Evolutionary conservation across 2,797 vertebrate genomes (phyloP), one percentile per base, ranked within the genome.

Genomic region (Peromyscus nudipes): DNA sequence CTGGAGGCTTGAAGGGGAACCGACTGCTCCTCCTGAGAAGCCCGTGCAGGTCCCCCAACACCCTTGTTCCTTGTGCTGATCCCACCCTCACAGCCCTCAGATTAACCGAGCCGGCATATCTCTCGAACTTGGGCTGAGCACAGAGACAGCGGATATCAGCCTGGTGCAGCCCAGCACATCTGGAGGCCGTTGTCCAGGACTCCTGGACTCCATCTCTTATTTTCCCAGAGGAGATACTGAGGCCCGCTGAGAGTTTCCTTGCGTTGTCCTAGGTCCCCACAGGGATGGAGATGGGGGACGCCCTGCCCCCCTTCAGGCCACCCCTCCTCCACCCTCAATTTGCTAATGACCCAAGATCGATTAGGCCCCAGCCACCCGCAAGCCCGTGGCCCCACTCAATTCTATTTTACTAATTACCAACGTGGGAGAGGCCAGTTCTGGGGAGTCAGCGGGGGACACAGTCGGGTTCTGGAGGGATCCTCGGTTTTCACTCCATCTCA

Each of bases 361-460:
- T 99, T 96, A 14, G 96, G 98, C 92, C 92, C 40, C 57, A 96
- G 95, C 92, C 81, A 90, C 73, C 55, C 10, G 73, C 96, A 95
- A 60, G 95, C 97, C 93, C 64, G 85, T 55, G 73, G 67, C 65
- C 92, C 65, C 86, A 98, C 98, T 98, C 98, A 98, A 97, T 98
- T 98, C 98, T 97, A 97, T 98, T 98, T 98, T 98, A 98, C 98
- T 99, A 99, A 99, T 99, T 99, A 98, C 98, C 97, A 96, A 97
- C 97, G 92, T 27, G 75, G 34, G 49, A 75, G 29, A 0, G 19
- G 9, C 21, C 0, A 31, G 6, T 43, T 79, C 43, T 49, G 71
- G 60, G 85, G 57, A 52, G 13, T 67, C 37, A 9, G 10, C 37
- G 75, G 65, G 80, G 75, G 40, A 40, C 90, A 27, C 10, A 7